These are phyloP conservation scores for Alitta virens DNA, from an alignment of 2,888 invertebrate species.

Conservation along the genomic window DNA sequence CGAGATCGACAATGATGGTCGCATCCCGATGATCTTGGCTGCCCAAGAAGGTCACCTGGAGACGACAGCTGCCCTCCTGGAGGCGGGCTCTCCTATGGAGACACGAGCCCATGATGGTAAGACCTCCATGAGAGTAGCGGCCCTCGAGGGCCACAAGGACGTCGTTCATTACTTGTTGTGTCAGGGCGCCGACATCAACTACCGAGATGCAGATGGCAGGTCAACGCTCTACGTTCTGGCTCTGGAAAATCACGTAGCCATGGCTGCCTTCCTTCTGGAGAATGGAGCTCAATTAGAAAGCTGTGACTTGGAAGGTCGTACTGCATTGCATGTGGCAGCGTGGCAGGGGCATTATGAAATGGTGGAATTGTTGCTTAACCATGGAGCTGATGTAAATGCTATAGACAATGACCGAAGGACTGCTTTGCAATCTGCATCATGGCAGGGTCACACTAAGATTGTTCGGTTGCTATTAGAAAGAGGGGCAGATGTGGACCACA, in stretches of 20 bases:
- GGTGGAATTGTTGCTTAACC: slow-evolving; percentile 80
- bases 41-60: slow-evolving; percentile 65
- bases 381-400: slow-evolving; percentile 78
- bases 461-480: slow-evolving; percentile 74
- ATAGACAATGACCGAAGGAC: slow-evolving; percentile 65
- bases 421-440: slow-evolving; percentile 89
- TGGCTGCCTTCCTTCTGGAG: slow-evolving; percentile 61
- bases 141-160: slow-evolving; percentile 67
- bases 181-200: slow-evolving; percentile 74
- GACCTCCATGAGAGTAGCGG: slow-evolving; percentile 66
- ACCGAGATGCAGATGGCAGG: slow-evolving; percentile 87
- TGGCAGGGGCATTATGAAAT: slow-evolving; percentile 90
- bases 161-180: slow-evolving; percentile 70
- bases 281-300: slow-evolving; percentile 75
- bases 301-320: slow-evolving; percentile 83
- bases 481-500: slow-evolving; percentile 82
- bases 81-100: slow-evolving; percentile 42
- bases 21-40: slow-evolving; percentile 66
- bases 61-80: slow-evolving; percentile 25
- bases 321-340: slow-evolving; percentile 75
- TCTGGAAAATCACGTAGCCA: slow-evolving; percentile 39
- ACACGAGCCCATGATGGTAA: slow-evolving; percentile 74
- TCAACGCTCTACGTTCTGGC: slow-evolving; percentile 90
- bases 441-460: slow-evolving; percentile 88
- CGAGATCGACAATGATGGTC: slow-evolving; percentile 59